Evolutionary conservation across 2,888 invertebrate genomes (phyloP).

Genomic region (Atethmia centrago): DNA sequence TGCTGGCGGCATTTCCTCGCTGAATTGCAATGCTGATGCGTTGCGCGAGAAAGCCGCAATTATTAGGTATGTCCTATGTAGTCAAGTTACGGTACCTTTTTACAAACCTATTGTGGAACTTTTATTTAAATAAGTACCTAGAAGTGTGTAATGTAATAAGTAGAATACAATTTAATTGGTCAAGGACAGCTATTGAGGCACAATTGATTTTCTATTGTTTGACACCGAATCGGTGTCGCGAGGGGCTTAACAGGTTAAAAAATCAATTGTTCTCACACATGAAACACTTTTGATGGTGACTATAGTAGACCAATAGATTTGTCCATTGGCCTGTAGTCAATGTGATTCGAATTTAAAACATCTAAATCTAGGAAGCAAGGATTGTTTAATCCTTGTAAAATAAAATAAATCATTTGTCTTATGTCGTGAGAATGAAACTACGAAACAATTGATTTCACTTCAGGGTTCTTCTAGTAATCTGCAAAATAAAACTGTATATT

Average conservation of each 20-base stretch:
- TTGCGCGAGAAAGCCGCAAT: too few relatives aligned
- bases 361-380: neutral
- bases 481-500: slow-evolving; percentile 9
- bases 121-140: neutral
- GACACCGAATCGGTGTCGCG: too few relatives aligned
- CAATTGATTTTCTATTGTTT: too few relatives aligned
- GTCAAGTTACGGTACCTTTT: neutral
- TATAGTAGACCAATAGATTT: neutral
- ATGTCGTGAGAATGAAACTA: slow-evolving; percentile 1
- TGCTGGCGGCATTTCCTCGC: too few relatives aligned
- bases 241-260: too few relatives aligned
- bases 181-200: too few relatives aligned
- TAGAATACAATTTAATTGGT: too few relatives aligned
- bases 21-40: too few relatives aligned
- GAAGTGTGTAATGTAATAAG: too few relatives aligned
- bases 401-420: neutral
- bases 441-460: slow-evolving; percentile 23
- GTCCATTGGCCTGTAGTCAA: too few relatives aligned
- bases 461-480: slow-evolving; percentile 11
- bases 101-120: neutral
- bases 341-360: neutral
- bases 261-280: neutral
- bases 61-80: too few relatives aligned
- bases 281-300: neutral
- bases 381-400: neutral